These are phyloP conservation scores for Smutsia gigantea DNA, from an alignment of 2,797 vertebrate genomes.

Conservation along the genomic window DNA sequence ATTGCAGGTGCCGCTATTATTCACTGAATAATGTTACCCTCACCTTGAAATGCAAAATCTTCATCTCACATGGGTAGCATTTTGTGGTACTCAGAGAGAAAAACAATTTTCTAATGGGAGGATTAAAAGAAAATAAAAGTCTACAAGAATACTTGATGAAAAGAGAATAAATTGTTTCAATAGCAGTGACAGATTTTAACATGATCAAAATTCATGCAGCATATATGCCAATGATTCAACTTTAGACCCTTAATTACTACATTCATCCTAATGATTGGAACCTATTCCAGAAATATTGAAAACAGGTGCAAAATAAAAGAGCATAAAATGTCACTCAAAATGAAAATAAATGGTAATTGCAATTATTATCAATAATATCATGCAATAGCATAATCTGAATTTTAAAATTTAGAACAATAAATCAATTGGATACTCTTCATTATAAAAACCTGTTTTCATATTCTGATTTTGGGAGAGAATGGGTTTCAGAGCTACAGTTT, in stretches of 20 bases:
- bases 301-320: conserved; percentile 71
- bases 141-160: conserved; percentile 45
- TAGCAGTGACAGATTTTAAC: background rate
- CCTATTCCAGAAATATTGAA: conserved; percentile 63
- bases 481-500: background rate
- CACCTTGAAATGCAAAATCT: conserved; percentile 60
- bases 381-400: conserved; percentile 26
- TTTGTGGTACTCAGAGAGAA: conserved; percentile 44
- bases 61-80: background rate
- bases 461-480: background rate
- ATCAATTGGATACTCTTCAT: background rate
- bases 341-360: conserved; percentile 44
- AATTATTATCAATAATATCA: conserved; percentile 45
- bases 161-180: conserved; percentile 53
- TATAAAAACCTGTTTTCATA: background rate
- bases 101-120: conserved; percentile 51
- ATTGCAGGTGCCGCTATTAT: conserved; percentile 68
- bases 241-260: conserved; percentile 69
- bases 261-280: conserved; percentile 69
- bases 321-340: conserved; percentile 42
- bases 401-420: conserved; percentile 56
- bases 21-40: conserved; percentile 29
- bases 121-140: conserved; percentile 49
- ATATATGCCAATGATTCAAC: conserved; percentile 62
- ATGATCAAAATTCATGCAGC: conserved; percentile 59